Conservation (phyloP, 2,797 vertebrate species). For the Sebastes melanostomus region DNA sequence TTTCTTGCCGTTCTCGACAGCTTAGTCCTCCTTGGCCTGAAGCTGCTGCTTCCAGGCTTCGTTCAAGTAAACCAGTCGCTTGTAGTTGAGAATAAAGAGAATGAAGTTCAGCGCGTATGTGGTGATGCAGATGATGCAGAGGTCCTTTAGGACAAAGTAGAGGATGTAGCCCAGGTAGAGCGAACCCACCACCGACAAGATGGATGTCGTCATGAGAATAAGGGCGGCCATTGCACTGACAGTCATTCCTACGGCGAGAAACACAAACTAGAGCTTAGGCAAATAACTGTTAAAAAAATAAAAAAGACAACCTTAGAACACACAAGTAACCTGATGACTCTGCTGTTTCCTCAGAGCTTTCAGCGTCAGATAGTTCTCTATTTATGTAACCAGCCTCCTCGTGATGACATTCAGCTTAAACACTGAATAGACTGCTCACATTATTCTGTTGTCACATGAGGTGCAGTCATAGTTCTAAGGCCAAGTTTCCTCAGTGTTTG, state of each 20-base stretch:
- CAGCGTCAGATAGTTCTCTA: constrained; percentile 29
- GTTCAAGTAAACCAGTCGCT: constrained; percentile 99
- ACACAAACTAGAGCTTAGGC: constrained; percentile 64
- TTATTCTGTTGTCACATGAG: constrained; percentile 53
- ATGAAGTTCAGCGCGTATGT: constrained; percentile 98
- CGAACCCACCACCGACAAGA: constrained; percentile 95
- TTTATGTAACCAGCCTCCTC: constrained; percentile 34
- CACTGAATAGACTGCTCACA: constrained; percentile 2
- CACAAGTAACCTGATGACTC: constrained; percentile 41
- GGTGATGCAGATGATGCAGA: constrained; percentile 95
- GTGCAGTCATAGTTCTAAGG: constrained; percentile 15
- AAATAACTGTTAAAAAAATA: neutral
- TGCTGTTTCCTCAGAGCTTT: constrained; percentile 15
- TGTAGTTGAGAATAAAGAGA: constrained; percentile 99
- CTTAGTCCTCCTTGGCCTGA: constrained; percentile 93
- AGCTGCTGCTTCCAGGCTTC: constrained; percentile 99
- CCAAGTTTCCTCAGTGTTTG: neutral
- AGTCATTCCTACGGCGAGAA: constrained; percentile 89
- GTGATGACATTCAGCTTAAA: constrained; percentile 35
- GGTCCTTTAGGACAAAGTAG: constrained; percentile 99
- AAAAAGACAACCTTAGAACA: constrained; percentile 23
- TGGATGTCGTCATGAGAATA: constrained; percentile 98
- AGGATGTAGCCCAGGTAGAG: constrained; percentile 99
- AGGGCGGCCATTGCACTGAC: constrained; percentile 97
- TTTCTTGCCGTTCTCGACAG: constrained; percentile 51